These are phyloP conservation scores for Diplodus puntazzo DNA, from an alignment of 2,797 vertebrate species.

Conservation along the genomic window DNA sequence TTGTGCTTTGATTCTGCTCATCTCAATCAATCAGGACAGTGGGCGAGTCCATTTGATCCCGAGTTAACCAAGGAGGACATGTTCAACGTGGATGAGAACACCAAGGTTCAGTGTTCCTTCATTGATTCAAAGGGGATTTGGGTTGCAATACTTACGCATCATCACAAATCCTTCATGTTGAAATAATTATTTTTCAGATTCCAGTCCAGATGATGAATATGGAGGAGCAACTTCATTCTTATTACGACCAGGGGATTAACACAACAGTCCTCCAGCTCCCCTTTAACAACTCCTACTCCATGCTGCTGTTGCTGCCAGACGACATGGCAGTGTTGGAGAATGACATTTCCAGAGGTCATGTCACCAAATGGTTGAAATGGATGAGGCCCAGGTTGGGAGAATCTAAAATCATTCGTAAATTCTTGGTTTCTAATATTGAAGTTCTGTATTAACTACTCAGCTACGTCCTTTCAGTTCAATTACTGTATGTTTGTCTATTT, in stretches of 20 bases:
- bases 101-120: slow-evolving; percentile 50
- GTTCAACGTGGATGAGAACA: slow-evolving; percentile 76
- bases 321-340: slow-evolving; percentile 76
- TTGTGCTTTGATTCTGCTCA: slow-evolving; percentile 19
- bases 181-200: slow-evolving; percentile 66
- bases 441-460: background rate
- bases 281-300: slow-evolving; percentile 82
- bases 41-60: slow-evolving; percentile 77
- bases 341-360: slow-evolving; percentile 51
- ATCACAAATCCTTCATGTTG: background rate
- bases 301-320: slow-evolving; percentile 82
- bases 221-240: slow-evolving; percentile 19
- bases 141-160: background rate
- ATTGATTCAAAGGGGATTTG: background rate
- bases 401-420: background rate
- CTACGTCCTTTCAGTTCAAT: background rate
- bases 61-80: slow-evolving; percentile 25
- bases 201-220: slow-evolving; percentile 84
- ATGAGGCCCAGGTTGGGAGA: slow-evolving; percentile 64
- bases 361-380: slow-evolving; percentile 82
- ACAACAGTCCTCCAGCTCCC: slow-evolving; percentile 79
- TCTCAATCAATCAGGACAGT: slow-evolving; percentile 75
- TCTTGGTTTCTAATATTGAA: background rate
- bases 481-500: background rate
- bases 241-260: slow-evolving; percentile 69